phyloP scores from a whole-genome alignment of 2,113 vertebrate genomes.

The Naja naja region DNA sequence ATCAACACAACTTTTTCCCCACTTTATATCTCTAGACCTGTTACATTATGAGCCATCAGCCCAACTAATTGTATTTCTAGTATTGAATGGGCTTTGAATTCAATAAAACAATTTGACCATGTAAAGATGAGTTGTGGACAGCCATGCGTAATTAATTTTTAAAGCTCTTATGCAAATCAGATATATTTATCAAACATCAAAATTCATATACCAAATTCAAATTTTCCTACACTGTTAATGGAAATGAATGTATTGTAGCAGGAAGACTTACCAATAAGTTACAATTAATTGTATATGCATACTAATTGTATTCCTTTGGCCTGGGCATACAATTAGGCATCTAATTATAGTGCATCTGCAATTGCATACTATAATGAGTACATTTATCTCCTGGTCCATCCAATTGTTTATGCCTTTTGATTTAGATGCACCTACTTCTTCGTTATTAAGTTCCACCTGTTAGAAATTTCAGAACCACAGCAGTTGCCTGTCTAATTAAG shows the following conservation, averaged over 20 bases:
- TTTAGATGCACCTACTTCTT: constrained; percentile 25
- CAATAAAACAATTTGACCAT: background rate
- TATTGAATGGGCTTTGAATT: background rate
- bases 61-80: background rate
- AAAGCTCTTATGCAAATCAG: background rate
- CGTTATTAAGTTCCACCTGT: constrained; percentile 47
- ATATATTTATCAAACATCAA: background rate
- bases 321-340: constrained; percentile 56
- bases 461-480: constrained; percentile 56
- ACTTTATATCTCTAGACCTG: background rate
- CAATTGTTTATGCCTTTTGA: constrained; percentile 27
- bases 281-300: constrained; percentile 58
- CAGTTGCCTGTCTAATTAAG: constrained; percentile 62
- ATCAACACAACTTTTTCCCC: background rate
- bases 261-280: constrained; percentile 56
- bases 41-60: background rate
- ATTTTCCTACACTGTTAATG: constrained; percentile 42
- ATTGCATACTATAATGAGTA: constrained; percentile 42
- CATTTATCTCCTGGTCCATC: constrained; percentile 24
- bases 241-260: constrained; percentile 40
- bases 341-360: constrained; percentile 59
- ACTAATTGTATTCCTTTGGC: constrained; percentile 35
- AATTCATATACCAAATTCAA: constrained; percentile 10
- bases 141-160: background rate
- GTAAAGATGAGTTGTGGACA: background rate